Evolutionary conservation across 2,113 vertebrate species (phyloP), one percentile per base, ranked within the genome.

Genomic region (Spea multiplicata): DNA sequence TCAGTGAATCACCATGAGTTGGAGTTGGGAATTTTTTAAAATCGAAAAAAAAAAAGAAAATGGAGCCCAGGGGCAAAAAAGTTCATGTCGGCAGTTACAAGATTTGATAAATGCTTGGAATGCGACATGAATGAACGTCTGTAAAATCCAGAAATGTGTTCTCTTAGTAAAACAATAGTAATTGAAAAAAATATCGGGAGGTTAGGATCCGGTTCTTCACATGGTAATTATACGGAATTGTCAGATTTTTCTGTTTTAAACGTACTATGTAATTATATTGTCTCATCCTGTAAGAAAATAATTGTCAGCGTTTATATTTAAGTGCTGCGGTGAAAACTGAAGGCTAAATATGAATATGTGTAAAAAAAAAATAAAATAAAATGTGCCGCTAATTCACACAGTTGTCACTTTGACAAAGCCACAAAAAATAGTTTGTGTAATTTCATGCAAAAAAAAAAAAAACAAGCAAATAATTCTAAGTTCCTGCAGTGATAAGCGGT

Each of bases 1-100:
- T 88, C 84, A 87, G 73, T 80, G 82, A 76, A 88, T 88, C 81
- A 81, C 76, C 70, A 76, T 82, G 83, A 87, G 88, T 87, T 86
- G 85, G 75, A 85, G 3, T 6, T 47, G 66, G 47, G 65, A 44
- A 45, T 75, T 48, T 44, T 44, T 67, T 44, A 52, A 30, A 44
- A 16, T 66, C 3, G 16, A 57, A 44, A 53, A 50, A n/a, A 70
- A 9, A 62, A 52, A 16, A 62, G 61, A 78, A 65, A 71, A 13
- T 46, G 5, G 44, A 14, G 4, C 47, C 57, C 81, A 84, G 84
- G 83, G 86, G 84, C 77, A 83, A 8, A 30, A 30, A 59, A 48
- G 70, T 64, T n/a, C 71, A 3, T 48, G 13, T 17, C 69, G 48
- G 80, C 74, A 71, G 76, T 81, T 46, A 5, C 30, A 4, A 12